Conservation (phyloP, 2,888 invertebrate genomes). For the Pantelozetes paolii region DNA sequence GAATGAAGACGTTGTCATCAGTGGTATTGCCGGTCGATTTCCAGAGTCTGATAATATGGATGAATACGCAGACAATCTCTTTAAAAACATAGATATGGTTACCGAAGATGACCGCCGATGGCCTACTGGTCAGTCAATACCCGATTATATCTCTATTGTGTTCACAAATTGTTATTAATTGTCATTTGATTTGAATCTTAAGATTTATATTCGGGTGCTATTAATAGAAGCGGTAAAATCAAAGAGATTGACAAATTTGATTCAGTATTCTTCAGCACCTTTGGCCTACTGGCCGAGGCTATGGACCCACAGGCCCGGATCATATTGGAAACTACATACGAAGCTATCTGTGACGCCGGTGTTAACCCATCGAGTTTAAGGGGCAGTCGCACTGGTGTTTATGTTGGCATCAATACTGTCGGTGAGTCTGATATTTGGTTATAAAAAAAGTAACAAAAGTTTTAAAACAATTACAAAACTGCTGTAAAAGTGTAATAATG, state of each 20-base stretch:
- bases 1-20: slow-evolving; percentile 70
- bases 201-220: slow-evolving; percentile 69
- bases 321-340: slow-evolving; percentile 84
- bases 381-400: slow-evolving; percentile 89
- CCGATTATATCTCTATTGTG: too few species aligned
- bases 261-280: slow-evolving; percentile 82
- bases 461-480: too few species aligned
- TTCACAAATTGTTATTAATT: too few species aligned
- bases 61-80: slow-evolving; percentile 85
- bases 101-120: slow-evolving; percentile 85
- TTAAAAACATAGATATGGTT: slow-evolving; percentile 84
- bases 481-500: too few species aligned
- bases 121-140: slow-evolving; percentile 52
- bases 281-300: slow-evolving; percentile 80
- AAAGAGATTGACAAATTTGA: slow-evolving; percentile 76
- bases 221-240: slow-evolving; percentile 63
- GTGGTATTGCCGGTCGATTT: slow-evolving; percentile 76
- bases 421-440: slow-evolving; percentile 82
- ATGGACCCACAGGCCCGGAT: slow-evolving; percentile 89
- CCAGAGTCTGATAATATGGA: slow-evolving; percentile 85
- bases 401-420: slow-evolving; percentile 80
- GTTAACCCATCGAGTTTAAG: slow-evolving; percentile 74
- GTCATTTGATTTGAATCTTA: too few species aligned
- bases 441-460: too few species aligned
- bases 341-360: slow-evolving; percentile 84